Evolutionary conservation across 2,888 invertebrate species (phyloP).

Genomic region (Pachycephus smyrnensis): DNA sequence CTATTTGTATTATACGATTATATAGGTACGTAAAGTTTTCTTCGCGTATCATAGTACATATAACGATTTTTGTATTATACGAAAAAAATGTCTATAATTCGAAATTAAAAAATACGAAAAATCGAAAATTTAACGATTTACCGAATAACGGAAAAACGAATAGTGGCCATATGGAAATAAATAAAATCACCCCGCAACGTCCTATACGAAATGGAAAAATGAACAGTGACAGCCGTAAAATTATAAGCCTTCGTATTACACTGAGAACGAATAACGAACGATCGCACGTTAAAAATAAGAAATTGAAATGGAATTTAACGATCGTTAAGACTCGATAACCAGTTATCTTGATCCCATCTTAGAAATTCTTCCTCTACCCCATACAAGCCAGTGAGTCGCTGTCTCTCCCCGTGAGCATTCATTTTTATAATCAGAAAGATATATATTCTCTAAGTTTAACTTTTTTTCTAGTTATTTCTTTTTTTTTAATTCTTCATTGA

Average conservation of each 20-base stretch:
- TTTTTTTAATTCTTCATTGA: neutral
- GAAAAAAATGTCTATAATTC: neutral
- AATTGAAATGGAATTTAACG: slow-evolving; percentile 10
- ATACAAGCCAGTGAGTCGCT: neutral
- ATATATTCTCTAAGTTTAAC: neutral
- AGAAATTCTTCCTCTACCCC: slow-evolving; percentile 1
- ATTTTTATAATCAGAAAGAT: neutral
- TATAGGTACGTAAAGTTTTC: neutral
- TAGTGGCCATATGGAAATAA: neutral
- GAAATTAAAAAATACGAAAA: neutral
- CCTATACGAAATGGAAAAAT: neutral
- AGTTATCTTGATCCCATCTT: slow-evolving; percentile 10
- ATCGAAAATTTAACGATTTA: neutral
- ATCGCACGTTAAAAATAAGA: slow-evolving; percentile 4
- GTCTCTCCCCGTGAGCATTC: neutral
- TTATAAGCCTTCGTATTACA: neutral
- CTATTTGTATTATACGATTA: neutral
- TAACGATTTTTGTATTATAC: neutral
- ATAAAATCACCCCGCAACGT: neutral
- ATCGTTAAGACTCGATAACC: slow-evolving; percentile 5
- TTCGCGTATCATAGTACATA: neutral
- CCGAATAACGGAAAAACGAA: neutral
- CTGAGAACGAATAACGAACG: neutral
- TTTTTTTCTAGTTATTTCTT: neutral
- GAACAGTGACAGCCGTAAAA: neutral